Evolutionary conservation across 2,113 vertebrate species (phyloP).

Genomic region (Gopherus evgoodei): DNA sequence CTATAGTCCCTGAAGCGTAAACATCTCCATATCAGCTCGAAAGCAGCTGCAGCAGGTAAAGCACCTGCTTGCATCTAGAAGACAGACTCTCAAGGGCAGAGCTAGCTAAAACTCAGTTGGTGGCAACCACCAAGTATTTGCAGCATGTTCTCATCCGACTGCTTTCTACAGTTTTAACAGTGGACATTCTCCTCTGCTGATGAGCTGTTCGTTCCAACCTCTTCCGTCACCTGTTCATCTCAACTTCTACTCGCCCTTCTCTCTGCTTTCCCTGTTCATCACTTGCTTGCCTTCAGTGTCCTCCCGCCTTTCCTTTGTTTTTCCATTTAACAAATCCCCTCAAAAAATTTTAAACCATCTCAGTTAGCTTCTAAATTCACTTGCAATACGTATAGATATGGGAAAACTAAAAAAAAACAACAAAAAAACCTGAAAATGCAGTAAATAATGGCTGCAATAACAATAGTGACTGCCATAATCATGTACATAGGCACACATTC

Average conservation of each 20-base stretch:
- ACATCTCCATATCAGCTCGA: background rate
- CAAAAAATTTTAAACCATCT: background rate
- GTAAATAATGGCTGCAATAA: background rate
- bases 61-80: background rate
- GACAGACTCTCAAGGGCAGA: background rate
- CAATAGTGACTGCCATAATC: background rate
- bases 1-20: background rate
- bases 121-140: background rate
- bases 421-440: background rate
- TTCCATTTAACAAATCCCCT: background rate
- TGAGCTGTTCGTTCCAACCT: background rate
- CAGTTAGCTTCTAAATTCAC: background rate
- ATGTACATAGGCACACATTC: slow-evolving; percentile 15
- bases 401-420: background rate
- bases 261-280: background rate
- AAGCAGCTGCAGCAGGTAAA: background rate
- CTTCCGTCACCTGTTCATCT: background rate
- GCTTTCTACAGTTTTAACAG: background rate
- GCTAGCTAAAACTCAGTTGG: background rate
- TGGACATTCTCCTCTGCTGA: background rate
- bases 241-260: background rate
- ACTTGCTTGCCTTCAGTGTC: background rate
- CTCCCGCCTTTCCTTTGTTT: background rate
- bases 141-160: background rate
- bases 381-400: background rate